Base-by-base conservation (phyloP, 2,888 invertebrate species). In the Merodon equestris region DNA sequence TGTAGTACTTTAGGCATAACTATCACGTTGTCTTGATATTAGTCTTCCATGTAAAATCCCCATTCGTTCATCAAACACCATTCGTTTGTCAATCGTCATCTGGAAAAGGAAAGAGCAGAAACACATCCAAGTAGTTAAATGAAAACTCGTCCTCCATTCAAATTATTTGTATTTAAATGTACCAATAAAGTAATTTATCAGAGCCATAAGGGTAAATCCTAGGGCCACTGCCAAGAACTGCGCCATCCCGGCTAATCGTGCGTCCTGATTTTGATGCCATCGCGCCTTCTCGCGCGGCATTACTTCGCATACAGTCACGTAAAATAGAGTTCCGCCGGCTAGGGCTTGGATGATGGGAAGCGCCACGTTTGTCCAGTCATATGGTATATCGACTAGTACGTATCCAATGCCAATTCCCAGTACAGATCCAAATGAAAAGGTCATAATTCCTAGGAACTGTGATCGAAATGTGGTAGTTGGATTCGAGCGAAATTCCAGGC, bases 291-390 rank as follows among this genome's bases (percentile, higher is more conserved):
- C 95, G 40, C 94, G 90, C 0, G 95, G 95, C 44, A 95, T 88
- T 47, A 95, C 93, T 87, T 95, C 95, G 84, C 93, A 93, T 0
- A 94, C 92, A 0, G 94, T 94, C 67, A 95, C 94, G 87, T 95
- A 95, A 1, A 95, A 89, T 0, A 95, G 89, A 0, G 94, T 94
- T 1, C 95, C 95, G 0, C 93, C 95, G 5, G 95, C 94, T 45
- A 95, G 84, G 0, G 93, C 94, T 90, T 93, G 93, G 88, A 93
- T 90, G 42, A 93, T 88, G 4, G 93, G 92, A 57, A 93, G 89
- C 9, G 90, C 89, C 1, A 75, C 81, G 1, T 71, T 83, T 0
- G 89, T 83, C 86, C 91, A 89, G 34, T 90, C 74, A 0, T 86
- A 83, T 0, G 90, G 90, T 3, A 92, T 86, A 57, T 90, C 88